phyloP scores from a whole-genome alignment of 1,140 invertebrate genomes.

The Cyclina sinensis region DNA sequence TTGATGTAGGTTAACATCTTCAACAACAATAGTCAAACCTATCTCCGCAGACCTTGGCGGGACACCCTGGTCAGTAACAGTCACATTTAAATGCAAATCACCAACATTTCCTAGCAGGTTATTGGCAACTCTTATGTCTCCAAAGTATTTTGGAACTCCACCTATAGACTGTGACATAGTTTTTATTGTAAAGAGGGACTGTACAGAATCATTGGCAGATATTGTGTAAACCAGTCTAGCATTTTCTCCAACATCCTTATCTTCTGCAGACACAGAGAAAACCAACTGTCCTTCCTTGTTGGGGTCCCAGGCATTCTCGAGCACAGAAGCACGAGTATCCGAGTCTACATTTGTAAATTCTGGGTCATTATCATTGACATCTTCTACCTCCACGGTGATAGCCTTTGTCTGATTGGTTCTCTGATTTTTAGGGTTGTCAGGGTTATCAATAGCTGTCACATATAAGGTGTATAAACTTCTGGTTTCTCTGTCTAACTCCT shows the following conservation, averaged over 20 bases:
- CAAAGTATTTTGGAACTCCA: conserved; percentile 49
- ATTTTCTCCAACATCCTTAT: conserved; percentile 72
- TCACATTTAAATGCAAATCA: conserved; percentile 71
- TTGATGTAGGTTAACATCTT: conserved; percentile 70
- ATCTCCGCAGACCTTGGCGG: conserved; percentile 23
- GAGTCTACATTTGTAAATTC: conserved; percentile 68
- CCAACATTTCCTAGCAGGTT: conserved; percentile 67
- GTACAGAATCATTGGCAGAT: conserved; percentile 60
- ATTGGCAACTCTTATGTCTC: conserved; percentile 47
- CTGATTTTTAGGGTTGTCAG: conserved; percentile 65
- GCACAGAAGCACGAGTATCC: conserved; percentile 41
- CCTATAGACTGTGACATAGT: conserved; percentile 35
- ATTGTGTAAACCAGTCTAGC: conserved; percentile 74
- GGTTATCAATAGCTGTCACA: conserved; percentile 75
- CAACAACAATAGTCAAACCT: conserved; percentile 65
- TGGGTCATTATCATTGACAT: conserved; percentile 80
- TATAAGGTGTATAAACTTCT: conserved; percentile 72
- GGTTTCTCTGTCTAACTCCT: conserved; percentile 74
- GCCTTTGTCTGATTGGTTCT: conserved; percentile 68
- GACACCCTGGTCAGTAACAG: conserved; percentile 73
- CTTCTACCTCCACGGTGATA: conserved; percentile 71
- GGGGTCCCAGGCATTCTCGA: conserved; percentile 61
- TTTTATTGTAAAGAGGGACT: conserved; percentile 10
- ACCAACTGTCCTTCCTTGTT: conserved; percentile 46
- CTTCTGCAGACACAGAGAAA: conserved; percentile 73